Conservation (phyloP, 2,797 vertebrate species). For the Heterohyrax brucei region DNA sequence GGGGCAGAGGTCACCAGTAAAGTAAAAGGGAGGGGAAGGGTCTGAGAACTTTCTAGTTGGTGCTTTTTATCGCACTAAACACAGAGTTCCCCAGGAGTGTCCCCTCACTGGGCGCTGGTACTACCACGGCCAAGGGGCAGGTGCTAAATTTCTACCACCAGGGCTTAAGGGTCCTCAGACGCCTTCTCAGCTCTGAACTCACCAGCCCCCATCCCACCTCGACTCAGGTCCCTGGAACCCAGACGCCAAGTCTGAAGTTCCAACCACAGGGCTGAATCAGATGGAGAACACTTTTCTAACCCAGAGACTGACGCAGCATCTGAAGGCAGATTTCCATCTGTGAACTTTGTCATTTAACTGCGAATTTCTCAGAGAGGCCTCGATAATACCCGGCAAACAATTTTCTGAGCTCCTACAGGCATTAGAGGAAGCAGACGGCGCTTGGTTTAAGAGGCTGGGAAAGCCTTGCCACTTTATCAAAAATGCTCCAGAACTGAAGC, state of each 20-base stretch:
- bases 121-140: neutral
- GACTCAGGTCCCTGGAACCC: neutral
- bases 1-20: neutral
- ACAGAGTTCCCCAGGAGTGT: neutral
- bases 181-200: constrained; percentile 1
- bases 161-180: neutral
- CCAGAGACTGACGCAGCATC: neutral
- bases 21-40: neutral
- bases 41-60: neutral
- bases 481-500: neutral
- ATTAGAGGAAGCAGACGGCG: neutral
- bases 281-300: constrained; percentile 28
- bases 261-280: neutral
- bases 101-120: neutral
- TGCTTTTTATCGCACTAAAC: neutral
- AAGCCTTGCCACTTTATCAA: neutral
- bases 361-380: neutral
- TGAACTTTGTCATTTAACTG: constrained; percentile 35
- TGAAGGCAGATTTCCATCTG: neutral
- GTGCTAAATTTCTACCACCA: neutral
- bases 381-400: neutral
- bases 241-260: neutral
- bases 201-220: neutral
- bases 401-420: neutral
- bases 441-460: neutral